Evolutionary conservation across 92 coral and sea anemone genomes (phyloP), one percentile per base, ranked within the genome.

Genomic region (Micromussa lordhowensis): DNA sequence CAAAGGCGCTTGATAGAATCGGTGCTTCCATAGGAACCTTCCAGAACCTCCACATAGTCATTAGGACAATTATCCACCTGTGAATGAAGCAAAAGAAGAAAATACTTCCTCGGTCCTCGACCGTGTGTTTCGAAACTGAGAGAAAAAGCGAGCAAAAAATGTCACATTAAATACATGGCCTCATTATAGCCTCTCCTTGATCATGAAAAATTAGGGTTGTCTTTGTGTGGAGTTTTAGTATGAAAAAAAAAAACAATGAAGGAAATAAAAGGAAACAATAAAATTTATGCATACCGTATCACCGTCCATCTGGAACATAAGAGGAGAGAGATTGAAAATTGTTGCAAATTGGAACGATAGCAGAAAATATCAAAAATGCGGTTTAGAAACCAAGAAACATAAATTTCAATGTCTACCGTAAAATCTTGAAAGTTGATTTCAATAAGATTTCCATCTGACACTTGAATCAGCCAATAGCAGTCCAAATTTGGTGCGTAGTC

Each of bases 381-480:
- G 29, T 61, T 61, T 22, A 61, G 68, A 17, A 61, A 61, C 29
- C 9, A 61, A 1, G 12, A 61, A 22, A 11, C 68, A 2, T 22
- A 9, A 61, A 21, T 22, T 21, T 61, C 28, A 61, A 21, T 61
- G 68, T 11, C 19, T 70, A 70, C 75, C 75, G 75, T 16, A 32
- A 94, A 92, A 35, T 87, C 89, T 19, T 81, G 83, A 75, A 92
- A 90, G 3, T 10, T 40, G 22, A 94, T 66, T 40, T 71, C 80
- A 75, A 94, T 85, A 28, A 82, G 72, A 80, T 90, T 94, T 36
- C 96, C 96, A 38, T 81, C 86, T 32, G 93, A 81, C 48, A 92
- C 93, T 29, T 72, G 83, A 29, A 94, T 66, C 29, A 87, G 63
- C 96, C 96, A 94, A 58, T 84, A 77, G 86, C 96, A 94, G 89